phyloP scores from a whole-genome alignment of 2,888 invertebrate species.

The Andrena trimmerana region DNA sequence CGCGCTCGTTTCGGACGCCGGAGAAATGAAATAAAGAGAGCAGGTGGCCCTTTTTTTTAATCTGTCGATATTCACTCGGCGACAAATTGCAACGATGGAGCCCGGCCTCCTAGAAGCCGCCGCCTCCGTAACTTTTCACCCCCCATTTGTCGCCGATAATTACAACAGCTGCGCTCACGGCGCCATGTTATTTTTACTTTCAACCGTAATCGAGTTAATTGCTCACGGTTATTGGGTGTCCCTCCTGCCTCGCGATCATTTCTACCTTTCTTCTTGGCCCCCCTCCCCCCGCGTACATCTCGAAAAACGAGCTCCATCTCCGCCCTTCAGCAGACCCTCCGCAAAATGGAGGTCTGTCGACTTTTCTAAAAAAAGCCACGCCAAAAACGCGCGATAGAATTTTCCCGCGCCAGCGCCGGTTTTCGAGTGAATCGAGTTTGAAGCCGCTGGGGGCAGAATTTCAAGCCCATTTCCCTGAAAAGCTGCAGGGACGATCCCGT shows the following conservation, averaged over 20 bases:
- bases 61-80: conserved; percentile 65
- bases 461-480: too few species aligned
- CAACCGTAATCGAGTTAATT: conserved; percentile 62
- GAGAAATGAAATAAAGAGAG: neutral
- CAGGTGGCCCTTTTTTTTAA: conserved; percentile 58
- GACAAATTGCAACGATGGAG: conserved; percentile 64
- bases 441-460: too few species aligned
- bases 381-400: too few species aligned
- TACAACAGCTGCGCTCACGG: conserved; percentile 54
- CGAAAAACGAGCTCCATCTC: neutral
- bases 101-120: conserved; percentile 30
- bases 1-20: too few species aligned
- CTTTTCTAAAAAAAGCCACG: too few species aligned
- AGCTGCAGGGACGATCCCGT: too few species aligned
- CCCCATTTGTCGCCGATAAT: conserved; percentile 65
- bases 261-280: too few species aligned
- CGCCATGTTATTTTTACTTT: conserved; percentile 55
- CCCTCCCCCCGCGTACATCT: too few species aligned
- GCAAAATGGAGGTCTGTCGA: too few species aligned
- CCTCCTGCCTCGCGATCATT: neutral
- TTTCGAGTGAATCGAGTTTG: too few species aligned
- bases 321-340: neutral
- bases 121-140: conserved; percentile 19
- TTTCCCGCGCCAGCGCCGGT: too few species aligned
- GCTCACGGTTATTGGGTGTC: conserved; percentile 17